Conservation (phyloP, 2,113 vertebrate species). For the Puma concolor region DNA sequence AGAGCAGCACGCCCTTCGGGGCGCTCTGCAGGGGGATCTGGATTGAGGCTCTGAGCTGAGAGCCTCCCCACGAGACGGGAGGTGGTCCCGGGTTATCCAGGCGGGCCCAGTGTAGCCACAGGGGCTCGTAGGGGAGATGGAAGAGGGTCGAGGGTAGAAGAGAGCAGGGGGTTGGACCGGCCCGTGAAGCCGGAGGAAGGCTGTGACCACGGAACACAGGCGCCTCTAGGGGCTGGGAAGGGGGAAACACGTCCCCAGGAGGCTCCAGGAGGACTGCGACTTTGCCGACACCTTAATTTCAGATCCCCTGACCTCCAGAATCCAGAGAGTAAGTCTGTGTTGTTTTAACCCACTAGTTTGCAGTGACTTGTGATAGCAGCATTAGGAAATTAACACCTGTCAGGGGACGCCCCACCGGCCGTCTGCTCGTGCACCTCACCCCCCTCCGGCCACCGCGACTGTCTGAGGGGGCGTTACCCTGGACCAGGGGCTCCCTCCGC, state of each 20-base stretch:
- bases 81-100: rapidly evolving
- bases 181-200: neutral
- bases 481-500: no score
- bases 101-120: neutral
- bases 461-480: rapidly evolving
- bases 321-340: rapidly evolving
- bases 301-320: no score
- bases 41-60: neutral
- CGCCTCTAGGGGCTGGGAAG: rapidly evolving
- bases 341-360: no score
- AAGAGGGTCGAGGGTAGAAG: rapidly evolving
- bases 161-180: rapidly evolving
- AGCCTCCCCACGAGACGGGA: neutral
- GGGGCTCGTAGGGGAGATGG: rapidly evolving
- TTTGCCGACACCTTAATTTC: no score
- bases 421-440: rapidly evolving
- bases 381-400: rapidly evolving
- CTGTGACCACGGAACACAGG: rapidly evolving
- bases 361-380: rapidly evolving
- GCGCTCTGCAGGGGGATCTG: neutral
- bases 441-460: rapidly evolving
- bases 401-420: neutral
- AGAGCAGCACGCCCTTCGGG: rapidly evolving
- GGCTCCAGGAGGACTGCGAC: rapidly evolving
- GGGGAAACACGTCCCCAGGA: neutral